These are phyloP conservation scores for Cebidichthys violaceus DNA, from an alignment of 2,113 vertebrate genomes.

Conservation along the genomic window DNA sequence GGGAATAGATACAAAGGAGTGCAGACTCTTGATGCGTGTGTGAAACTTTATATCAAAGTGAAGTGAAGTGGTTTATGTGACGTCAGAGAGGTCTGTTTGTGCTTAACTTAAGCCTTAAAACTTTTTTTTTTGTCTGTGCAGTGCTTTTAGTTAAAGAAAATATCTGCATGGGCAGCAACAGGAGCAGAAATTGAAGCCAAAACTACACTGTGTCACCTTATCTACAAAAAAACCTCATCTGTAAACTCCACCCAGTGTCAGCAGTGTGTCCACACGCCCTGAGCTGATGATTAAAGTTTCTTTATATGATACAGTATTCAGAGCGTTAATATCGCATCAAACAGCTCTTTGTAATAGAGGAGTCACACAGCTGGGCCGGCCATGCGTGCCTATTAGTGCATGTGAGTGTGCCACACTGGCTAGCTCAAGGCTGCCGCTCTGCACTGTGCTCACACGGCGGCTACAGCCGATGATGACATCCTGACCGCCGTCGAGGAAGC, in stretches of 20 bases:
- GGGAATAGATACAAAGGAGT: not conserved
- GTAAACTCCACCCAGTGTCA: not conserved
- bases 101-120: not conserved
- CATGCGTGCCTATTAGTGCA: not conserved
- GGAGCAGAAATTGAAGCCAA: not conserved
- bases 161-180: not conserved
- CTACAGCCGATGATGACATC: not conserved
- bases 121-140: not conserved
- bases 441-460: not conserved
- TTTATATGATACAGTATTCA: not conserved
- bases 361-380: not conserved
- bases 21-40: not conserved
- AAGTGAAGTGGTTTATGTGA: constrained; percentile 1
- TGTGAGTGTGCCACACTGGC: not conserved
- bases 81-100: not conserved
- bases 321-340: not conserved
- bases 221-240: constrained; percentile 1
- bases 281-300: not conserved
- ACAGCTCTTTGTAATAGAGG: not conserved
- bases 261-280: not conserved
- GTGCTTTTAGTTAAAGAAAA: not conserved
- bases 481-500: not conserved
- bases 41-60: constrained; percentile 10
- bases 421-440: not conserved
- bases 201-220: not conserved